phyloP scores from a whole-genome alignment of 2,888 invertebrate species.

The Exephanes ischioxanthus region DNA sequence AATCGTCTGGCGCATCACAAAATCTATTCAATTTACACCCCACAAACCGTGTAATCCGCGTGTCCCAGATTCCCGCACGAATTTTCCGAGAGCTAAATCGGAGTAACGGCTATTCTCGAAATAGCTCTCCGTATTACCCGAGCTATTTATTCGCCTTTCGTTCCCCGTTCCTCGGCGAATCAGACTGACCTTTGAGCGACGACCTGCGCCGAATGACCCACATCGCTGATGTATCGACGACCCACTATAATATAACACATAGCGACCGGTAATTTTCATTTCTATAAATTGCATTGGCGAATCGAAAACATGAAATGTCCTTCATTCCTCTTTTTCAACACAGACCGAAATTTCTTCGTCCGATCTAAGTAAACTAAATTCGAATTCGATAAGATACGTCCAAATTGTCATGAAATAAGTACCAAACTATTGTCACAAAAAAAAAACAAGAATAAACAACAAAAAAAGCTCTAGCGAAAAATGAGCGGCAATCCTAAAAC shows the following conservation, averaged over 20 bases:
- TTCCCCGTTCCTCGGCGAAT: neutral
- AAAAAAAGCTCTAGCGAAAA: neutral
- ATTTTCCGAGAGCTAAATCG: neutral
- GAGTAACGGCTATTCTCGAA: constrained; percentile 9
- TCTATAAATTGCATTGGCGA: too few relatives aligned
- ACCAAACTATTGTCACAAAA: neutral
- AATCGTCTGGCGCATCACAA: neutral
- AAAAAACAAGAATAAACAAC: neutral
- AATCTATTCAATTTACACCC: neutral
- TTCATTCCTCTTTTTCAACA: too few relatives aligned
- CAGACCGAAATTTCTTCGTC: too few relatives aligned
- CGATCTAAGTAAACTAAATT: too few relatives aligned
- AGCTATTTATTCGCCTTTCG: constrained; percentile 34
- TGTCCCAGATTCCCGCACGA: constrained; percentile 1
- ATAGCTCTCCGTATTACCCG: constrained; percentile 17
- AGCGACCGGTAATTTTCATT: neutral
- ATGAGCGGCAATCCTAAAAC: neutral
- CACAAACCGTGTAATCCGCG: neutral
- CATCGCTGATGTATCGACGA: neutral
- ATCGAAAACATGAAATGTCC: too few relatives aligned
- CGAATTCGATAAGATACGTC: too few relatives aligned
- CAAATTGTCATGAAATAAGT: neutral
- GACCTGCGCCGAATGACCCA: neutral
- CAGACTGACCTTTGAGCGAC: constrained; percentile 6
- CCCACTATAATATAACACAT: neutral